Evolutionary conservation across 1,140 invertebrate genomes (phyloP), one percentile per base, ranked within the genome.

Genomic region (Mylabris phalerata): DNA sequence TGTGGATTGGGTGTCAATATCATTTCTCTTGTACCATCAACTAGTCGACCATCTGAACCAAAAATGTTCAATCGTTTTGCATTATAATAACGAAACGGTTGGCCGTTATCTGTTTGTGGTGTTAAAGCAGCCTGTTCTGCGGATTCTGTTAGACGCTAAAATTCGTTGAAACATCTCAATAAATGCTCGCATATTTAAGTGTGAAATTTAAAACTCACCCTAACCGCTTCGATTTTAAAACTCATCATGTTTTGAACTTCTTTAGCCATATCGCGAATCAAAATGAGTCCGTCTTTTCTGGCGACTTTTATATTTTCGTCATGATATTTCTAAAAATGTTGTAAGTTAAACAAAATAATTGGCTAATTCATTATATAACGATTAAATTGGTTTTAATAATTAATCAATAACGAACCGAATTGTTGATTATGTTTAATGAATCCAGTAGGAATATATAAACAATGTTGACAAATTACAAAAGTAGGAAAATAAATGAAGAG

Each of bases 161-260:
- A 75, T 50, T 47, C 7, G 7, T 19, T 59, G 13, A 52, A 50
- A 32, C 9, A 27, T 48, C 9, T 27, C 4, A 26, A 38, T 26
- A 26, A 27, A 48, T 10, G 9, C 10, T 26, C 25, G 19, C 19
- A 19, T 19, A 19, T 19, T 19, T 19, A 19, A 19, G 19, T 5
- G 25, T 48, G 4, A 11, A 4, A 47, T 47, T 39, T 49, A 32
- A 19, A 54, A 76, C 82, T 85, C 77, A 92, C 90, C 88, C 90
- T 89, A 41, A 93, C 88, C 40, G 90, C 87, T 69, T 89, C 89
- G 74, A 89, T 90, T 76, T 92, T 92, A 73, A 92, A 91, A 71
- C 91, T 88, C 86, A 92, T 89, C 81, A 92, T 88, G 71, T 92
- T 92, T 71, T 92, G 90, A 19, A 92, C 88, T 76, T 92, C 89